phyloP scores from a whole-genome alignment of 2,797 vertebrate genomes.

The Myotis planiceps region DNA sequence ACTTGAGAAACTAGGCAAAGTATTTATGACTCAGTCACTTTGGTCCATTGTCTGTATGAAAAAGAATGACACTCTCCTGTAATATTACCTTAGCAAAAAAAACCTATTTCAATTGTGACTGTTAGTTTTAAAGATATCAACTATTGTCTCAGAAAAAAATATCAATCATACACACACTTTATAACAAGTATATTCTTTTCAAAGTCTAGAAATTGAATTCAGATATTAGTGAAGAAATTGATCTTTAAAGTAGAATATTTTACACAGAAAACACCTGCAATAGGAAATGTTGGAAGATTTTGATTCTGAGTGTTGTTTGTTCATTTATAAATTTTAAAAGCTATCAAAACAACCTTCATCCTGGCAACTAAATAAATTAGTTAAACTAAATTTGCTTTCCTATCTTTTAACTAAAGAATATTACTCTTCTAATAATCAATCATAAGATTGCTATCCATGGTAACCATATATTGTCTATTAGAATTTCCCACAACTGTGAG shows the following conservation, averaged over 20 bases:
- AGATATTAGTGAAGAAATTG: neutral
- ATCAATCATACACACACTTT: neutral
- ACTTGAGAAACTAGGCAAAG: neutral
- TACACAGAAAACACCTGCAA: neutral
- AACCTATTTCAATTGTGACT: neutral
- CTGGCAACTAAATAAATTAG: neutral
- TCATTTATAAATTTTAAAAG: neutral
- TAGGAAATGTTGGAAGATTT: neutral
- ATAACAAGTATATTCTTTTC: neutral
- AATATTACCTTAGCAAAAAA: neutral
- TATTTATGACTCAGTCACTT: neutral
- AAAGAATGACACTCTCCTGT: neutral
- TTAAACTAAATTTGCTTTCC: neutral
- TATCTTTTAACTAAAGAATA: neutral
- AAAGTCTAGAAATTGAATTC: neutral
- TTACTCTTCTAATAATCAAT: neutral
- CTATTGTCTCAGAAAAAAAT: neutral
- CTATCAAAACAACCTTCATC: neutral
- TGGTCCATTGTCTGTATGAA: neutral
- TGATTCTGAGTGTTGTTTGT: neutral
- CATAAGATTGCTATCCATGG: neutral
- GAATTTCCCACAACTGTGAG: neutral
- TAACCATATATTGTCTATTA: neutral
- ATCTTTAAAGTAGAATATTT: constrained; percentile 2
- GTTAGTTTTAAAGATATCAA: constrained; percentile 12